These are phyloP conservation scores for Trinectes maculatus DNA, from an alignment of 2,113 vertebrate species.

Conservation along the genomic window DNA sequence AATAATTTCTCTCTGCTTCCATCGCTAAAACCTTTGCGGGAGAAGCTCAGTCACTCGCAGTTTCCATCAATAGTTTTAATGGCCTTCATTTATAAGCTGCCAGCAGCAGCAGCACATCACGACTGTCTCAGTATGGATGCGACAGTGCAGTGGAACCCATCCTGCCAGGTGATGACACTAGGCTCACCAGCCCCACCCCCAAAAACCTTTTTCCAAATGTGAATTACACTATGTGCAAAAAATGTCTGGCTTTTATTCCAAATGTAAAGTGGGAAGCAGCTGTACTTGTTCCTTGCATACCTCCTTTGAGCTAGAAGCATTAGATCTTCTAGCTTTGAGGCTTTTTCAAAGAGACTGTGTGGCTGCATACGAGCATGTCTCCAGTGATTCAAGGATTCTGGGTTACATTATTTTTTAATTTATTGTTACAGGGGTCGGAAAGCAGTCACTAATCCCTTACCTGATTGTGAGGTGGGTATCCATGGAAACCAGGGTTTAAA, in stretches of 20 bases:
- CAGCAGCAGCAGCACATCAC: background rate
- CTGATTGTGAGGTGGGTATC: conserved; percentile 81
- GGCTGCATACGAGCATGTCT: conserved; percentile 3
- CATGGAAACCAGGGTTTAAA: conserved; percentile 83
- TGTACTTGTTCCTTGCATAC: background rate
- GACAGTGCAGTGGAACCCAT: background rate
- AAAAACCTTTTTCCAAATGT: too few species aligned
- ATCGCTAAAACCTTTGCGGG: conserved; percentile 50
- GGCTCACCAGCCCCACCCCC: too few species aligned
- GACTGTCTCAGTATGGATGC: background rate
- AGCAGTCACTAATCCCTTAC: conserved; percentile 70
- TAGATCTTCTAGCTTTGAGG: background rate
- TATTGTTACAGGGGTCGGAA: conserved; percentile 27
- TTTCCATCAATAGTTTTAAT: conserved; percentile 45
- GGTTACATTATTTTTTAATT: background rate
- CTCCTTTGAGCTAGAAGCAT: background rate
- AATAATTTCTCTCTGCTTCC: conserved; percentile 33
- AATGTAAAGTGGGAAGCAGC: background rate
- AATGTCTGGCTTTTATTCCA: background rate
- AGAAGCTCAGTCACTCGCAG: conserved; percentile 28
- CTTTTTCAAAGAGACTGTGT: background rate
- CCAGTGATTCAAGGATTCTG: conserved; percentile 10
- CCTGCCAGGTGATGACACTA: background rate
- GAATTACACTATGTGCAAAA: background rate
- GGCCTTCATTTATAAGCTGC: conserved; percentile 21